phyloP scores from a whole-genome alignment of 1,140 invertebrate species.

The Coelopa frigida region DNA sequence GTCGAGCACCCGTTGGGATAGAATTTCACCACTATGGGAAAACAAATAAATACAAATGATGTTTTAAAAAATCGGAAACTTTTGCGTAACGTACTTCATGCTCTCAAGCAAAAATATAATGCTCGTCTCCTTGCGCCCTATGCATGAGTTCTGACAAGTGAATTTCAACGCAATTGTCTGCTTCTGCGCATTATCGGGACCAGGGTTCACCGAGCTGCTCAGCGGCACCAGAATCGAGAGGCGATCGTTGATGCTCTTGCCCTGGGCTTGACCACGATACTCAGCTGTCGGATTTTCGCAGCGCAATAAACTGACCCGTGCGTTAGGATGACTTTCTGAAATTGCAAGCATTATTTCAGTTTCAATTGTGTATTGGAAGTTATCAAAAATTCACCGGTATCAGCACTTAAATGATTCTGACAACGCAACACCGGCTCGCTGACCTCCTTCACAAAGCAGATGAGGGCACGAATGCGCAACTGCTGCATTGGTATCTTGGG shows the following conservation, averaged over 20 bases:
- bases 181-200: constrained; percentile 8
- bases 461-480: constrained; percentile 27
- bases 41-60: neutral
- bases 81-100: constrained; percentile 16
- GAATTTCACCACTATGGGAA: constrained; percentile 31
- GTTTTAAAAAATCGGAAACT: neutral
- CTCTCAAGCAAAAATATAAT: constrained; percentile 34
- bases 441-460: constrained; percentile 33
- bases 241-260: constrained; percentile 37
- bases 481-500: constrained; percentile 30
- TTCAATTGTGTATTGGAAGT: neutral
- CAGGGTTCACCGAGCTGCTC: constrained; percentile 13
- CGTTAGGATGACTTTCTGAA: constrained; percentile 12
- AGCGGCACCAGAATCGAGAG: constrained; percentile 35
- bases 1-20: constrained; percentile 29
- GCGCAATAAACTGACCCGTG: constrained; percentile 27
- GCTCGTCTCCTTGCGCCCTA: constrained; percentile 34
- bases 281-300: constrained; percentile 31
- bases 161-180: constrained; percentile 38
- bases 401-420: constrained; percentile 38
- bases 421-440: constrained; percentile 36
- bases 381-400: constrained; percentile 19
- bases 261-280: constrained; percentile 27
- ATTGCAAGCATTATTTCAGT: neutral
- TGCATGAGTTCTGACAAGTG: constrained; percentile 37